Evolutionary conservation across 1,140 invertebrate species (phyloP).

Genomic region (Chironomus striatipennis): DNA sequence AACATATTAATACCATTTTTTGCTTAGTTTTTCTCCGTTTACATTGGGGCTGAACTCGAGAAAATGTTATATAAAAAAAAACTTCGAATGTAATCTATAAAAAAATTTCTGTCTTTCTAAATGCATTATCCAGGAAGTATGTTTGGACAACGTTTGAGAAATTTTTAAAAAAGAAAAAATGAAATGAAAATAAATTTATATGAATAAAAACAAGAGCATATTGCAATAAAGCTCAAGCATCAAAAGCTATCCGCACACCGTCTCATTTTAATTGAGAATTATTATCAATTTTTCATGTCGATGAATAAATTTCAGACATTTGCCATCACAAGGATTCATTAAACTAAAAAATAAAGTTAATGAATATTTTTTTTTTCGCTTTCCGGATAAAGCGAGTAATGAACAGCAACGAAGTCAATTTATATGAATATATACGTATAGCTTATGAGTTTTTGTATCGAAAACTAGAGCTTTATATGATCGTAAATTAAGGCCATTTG

Average conservation of each 20-base stretch:
- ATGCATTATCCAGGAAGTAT: constrained; percentile 4
- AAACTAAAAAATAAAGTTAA: background rate
- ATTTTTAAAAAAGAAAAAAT: too few species aligned
- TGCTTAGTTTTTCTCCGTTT: background rate
- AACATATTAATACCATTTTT: background rate
- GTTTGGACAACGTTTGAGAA: too few species aligned
- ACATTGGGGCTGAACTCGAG: too few species aligned
- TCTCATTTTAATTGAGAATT: constrained; percentile 2
- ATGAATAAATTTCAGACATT: background rate
- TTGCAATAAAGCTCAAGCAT: too few species aligned
- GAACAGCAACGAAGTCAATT: background rate
- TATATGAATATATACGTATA: too few species aligned
- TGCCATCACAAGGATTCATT: background rate
- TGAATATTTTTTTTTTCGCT: background rate
- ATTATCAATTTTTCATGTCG: constrained; percentile 2
- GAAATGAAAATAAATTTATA: too few species aligned
- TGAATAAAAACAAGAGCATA: too few species aligned
- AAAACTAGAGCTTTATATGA: constrained; percentile 3
- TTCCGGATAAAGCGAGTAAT: background rate
- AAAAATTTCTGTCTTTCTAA: background rate
- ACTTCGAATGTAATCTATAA: constrained; percentile 9
- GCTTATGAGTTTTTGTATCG: background rate
- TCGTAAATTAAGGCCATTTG: constrained; percentile 17
- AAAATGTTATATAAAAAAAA: background rate
- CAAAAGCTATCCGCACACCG: background rate